Evolutionary conservation across 2,113 vertebrate species (phyloP).

Genomic region (Rhinichthys klamathensis): DNA sequence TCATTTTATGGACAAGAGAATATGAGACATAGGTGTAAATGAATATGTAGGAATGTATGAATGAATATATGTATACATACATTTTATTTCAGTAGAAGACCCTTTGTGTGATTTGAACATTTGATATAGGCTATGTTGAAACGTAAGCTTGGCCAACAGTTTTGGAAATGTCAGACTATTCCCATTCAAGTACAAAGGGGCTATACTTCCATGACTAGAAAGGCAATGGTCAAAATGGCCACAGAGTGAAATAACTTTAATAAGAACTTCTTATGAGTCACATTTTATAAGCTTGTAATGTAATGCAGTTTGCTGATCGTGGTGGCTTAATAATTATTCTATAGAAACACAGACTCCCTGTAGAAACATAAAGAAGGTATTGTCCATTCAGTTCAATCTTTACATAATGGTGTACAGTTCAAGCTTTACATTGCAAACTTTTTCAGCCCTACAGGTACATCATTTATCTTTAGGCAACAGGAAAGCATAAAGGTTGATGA

Average conservation of each 20-base stretch:
- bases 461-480: conserved; percentile 11
- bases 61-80: too few relatives aligned
- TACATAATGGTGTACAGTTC: conserved; percentile 21
- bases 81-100: background rate
- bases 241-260: background rate
- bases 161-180: background rate
- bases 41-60: too few relatives aligned
- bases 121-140: background rate
- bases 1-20: background rate
- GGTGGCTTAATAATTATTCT: background rate
- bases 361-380: background rate
- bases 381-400: conserved; percentile 6
- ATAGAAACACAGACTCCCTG: background rate
- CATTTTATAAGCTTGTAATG: background rate
- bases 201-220: background rate
- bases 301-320: background rate
- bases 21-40: background rate
- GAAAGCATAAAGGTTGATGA: background rate
- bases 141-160: background rate
- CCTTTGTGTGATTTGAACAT: background rate
- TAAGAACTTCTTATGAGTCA: background rate
- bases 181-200: background rate
- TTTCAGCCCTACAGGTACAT: conserved; percentile 18
- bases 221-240: background rate
- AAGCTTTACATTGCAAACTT: background rate